Evolutionary conservation across 2,888 invertebrate species (phyloP).

Genomic region (Chymomyza procnemis): DNA sequence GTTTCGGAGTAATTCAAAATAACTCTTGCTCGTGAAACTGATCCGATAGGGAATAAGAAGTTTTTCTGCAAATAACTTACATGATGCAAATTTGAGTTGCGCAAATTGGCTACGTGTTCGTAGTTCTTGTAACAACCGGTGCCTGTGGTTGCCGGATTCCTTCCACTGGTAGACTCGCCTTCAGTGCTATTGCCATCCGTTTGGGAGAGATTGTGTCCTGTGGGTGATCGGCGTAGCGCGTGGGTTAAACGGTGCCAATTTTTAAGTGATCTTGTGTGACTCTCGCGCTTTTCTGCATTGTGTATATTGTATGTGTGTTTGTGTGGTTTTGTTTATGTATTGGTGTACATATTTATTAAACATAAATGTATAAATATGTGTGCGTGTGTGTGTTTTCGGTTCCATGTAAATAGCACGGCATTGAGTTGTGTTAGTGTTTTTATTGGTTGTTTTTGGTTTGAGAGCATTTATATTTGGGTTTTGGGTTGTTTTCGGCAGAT

Average conservation of each 20-base stretch:
- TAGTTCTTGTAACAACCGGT: constrained; percentile 89
- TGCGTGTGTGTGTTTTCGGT: constrained; percentile 23
- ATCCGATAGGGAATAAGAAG: too few species aligned
- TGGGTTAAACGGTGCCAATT: constrained; percentile 79
- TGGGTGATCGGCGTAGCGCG: constrained; percentile 79
- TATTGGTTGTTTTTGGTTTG: constrained; percentile 16
- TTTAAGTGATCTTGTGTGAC: constrained; percentile 78
- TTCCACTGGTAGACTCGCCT: constrained; percentile 80
- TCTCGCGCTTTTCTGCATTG: constrained; percentile 78
- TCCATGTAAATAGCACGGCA: constrained; percentile 10
- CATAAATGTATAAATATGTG: constrained; percentile 26
- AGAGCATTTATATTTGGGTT: background rate
- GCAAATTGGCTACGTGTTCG: constrained; percentile 82
- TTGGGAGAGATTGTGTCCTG: constrained; percentile 95
- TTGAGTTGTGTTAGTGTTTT: constrained; percentile 12
- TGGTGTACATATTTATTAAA: constrained; percentile 22
- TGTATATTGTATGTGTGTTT: constrained; percentile 38
- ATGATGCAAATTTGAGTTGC: constrained; percentile 76
- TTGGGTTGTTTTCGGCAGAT: constrained; percentile 8
- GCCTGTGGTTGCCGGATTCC: constrained; percentile 85
- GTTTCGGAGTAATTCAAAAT: too few species aligned
- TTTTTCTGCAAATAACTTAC: constrained; percentile 72
- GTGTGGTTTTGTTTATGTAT: constrained; percentile 24
- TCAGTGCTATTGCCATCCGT: constrained; percentile 90
- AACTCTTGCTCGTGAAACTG: too few species aligned